Evolutionary conservation across 2,113 vertebrate genomes (phyloP), one percentile per base, ranked within the genome.

Genomic region (Gymnogyps californianus): DNA sequence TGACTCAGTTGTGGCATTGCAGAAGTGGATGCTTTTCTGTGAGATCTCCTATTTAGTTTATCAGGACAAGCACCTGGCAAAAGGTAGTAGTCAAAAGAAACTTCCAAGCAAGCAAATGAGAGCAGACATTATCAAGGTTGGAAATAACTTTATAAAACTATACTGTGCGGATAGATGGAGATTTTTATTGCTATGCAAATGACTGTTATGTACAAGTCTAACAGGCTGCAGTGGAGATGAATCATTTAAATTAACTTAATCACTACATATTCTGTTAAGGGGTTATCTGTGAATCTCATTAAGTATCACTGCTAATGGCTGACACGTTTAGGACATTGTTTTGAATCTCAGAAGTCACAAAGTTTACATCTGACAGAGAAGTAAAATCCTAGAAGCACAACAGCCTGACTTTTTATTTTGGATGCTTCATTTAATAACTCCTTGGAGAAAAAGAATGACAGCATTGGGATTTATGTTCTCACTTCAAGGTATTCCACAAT

Each of bases 231-330:
- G 66, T 20, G 78, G 64, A 83, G 95, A 93, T 93, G 66, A 96
- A 95, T 95, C 90, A 80, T 69, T 92, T 77, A 85, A 90, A 94
- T 95, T 76, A 72, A 90, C 83, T 88, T 90, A 65, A 95, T 92
- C 70, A 9, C 64, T 42, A 5, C 31, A 10, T 94, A 40, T n/a
- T 89, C 94, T 83, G 74, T 71, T 51, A 62, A 76, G 61, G 75
- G 78, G 57, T 87, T 92, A 72, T 78, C 70, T 81, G 82, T 5
- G 24, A 78, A 77, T 55, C 83, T 90, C 61, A 31, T 81, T n/a
- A 51, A 80, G 62, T 58, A 25, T 67, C 72, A 5, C 38, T 83
- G 72, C 80, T 93, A 65, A 92, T 44, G 81, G 85, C 0, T 84
- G 85, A 65, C 70, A 11, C 21, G 84, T 94, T 96, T 38, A 76